Percentiles rank a stretch among this genome's conserved stretches.
Conservation (phyloP, 2,888 invertebrate genomes). For the Saturnia pavonia region DNA sequence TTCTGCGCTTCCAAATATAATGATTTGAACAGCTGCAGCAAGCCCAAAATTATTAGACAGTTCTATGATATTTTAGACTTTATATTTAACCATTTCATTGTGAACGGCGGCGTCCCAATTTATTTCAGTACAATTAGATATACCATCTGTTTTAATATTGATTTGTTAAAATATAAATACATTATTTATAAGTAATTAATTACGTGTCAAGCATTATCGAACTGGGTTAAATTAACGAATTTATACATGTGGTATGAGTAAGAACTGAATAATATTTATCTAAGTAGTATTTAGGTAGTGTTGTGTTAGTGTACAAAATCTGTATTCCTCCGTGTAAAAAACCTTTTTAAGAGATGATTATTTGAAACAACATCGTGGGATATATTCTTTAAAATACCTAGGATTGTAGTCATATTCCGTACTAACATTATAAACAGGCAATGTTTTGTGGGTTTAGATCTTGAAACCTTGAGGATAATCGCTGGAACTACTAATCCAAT, state of each 20-base stretch:
- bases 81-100: slow-evolving; percentile 15
- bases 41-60: slow-evolving; percentile 25
- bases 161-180: background rate
- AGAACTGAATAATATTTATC: background rate
- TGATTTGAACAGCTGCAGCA: slow-evolving; percentile 45
- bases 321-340: background rate
- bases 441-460: too few relatives aligned
- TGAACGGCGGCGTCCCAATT: background rate
- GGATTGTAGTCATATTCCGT: background rate
- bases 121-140: slow-evolving; percentile 6
- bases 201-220: background rate
- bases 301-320: background rate
- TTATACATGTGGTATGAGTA: background rate
- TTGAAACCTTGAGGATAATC: too few relatives aligned
- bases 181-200: background rate
- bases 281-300: background rate
- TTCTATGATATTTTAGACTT: slow-evolving; percentile 8
- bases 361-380: background rate
- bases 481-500: too few relatives aligned
- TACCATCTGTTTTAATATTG: slow-evolving; percentile 13
- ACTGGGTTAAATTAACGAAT: background rate
- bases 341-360: background rate
- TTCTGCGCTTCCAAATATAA: slow-evolving; percentile 50
- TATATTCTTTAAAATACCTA: background rate
- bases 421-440: too few relatives aligned